Evolutionary conservation across 2,113 vertebrate genomes (phyloP), one percentile per base, ranked within the genome.

Genomic region (Eulacestoma nigropectus): DNA sequence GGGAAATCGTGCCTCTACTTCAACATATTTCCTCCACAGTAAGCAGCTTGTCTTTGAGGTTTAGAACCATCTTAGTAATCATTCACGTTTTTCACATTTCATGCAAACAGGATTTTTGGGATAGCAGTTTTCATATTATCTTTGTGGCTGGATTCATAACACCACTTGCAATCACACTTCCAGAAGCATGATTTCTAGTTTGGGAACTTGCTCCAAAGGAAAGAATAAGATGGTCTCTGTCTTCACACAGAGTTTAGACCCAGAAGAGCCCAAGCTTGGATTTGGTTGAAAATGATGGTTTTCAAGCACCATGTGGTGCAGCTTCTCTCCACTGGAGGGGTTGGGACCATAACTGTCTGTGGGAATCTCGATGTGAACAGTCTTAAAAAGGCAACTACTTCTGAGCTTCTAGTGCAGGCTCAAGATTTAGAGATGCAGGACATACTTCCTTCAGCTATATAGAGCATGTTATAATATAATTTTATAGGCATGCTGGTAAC

Each of bases 201-300:
- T 81, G 44, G 32, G 16, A 77, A 9, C 49, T 49, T 68, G 20
- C 32, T 77, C 32, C 16, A 77, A 73, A 37, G 39, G 49, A 82
- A 77, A 59, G n/a, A 73, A 17, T 11, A 44, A 21, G 35, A 22
- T 42, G 32, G 25, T 74, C 53, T 70, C n/a, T 63, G 13, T 77
- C 55, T 57, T 70, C 35, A 85, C 32, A 11, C 6, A 4, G 29
- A 37, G 60, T 46, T 78, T 46, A 55, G 29, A 35, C 9, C 39
- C 50, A 82, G 70, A 69, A 49, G 29, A 74, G 11, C 11, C 7
- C 56, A 41, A 46, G 21, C 26, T 55, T 41, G 11, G 6, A 39
- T 76, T 5, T 2, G 30, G 64, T 55, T n/a, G 23, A 56, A 56
- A 73, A 25, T 0, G 0, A 9, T 0, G 1, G 9, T 39, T 77